Conservation (phyloP, 2,113 vertebrate genomes). For the Sebastes fasciatus region DNA sequence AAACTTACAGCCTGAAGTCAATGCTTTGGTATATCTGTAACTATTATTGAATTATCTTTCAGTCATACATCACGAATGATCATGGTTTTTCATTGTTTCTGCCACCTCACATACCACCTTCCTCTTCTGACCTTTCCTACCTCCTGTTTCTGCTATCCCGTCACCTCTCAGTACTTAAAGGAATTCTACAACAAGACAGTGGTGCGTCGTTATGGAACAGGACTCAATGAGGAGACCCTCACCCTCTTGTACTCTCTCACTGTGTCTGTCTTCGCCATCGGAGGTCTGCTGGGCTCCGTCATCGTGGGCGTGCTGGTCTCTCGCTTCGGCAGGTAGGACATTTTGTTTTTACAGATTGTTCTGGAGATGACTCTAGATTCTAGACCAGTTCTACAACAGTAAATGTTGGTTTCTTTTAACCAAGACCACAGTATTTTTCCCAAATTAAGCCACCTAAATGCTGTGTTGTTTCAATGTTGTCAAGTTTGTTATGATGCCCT, state of each 20-base stretch:
- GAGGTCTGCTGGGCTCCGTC: conserved; percentile 89
- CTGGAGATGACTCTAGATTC: not conserved
- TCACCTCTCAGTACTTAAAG: conserved; percentile 87
- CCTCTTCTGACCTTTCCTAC: not conserved
- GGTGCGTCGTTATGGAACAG: conserved; percentile 83
- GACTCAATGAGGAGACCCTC: conserved; percentile 79
- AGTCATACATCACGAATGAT: not conserved
- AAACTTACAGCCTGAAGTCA: too few species aligned
- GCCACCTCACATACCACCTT: not conserved
- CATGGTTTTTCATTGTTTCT: not conserved
- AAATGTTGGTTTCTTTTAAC: not conserved
- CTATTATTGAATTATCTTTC: not conserved
- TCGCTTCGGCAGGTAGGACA: conserved; percentile 88
- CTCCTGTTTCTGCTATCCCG: not conserved
- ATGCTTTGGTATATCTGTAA: too few species aligned
- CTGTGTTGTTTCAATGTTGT: too few species aligned
- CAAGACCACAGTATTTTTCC: too few species aligned
- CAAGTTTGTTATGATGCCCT: too few species aligned
- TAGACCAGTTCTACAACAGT: not conserved
- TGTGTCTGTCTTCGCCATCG: conserved; percentile 90
- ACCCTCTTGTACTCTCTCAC: conserved; percentile 92
- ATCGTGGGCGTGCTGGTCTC: conserved; percentile 89
- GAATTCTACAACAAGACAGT: conserved; percentile 90
- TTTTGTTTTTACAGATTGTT: not conserved
- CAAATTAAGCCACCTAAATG: too few species aligned